These are phyloP conservation scores for Sorex maritimensis DNA, from an alignment of 2,797 vertebrate species.

Conservation along the genomic window DNA sequence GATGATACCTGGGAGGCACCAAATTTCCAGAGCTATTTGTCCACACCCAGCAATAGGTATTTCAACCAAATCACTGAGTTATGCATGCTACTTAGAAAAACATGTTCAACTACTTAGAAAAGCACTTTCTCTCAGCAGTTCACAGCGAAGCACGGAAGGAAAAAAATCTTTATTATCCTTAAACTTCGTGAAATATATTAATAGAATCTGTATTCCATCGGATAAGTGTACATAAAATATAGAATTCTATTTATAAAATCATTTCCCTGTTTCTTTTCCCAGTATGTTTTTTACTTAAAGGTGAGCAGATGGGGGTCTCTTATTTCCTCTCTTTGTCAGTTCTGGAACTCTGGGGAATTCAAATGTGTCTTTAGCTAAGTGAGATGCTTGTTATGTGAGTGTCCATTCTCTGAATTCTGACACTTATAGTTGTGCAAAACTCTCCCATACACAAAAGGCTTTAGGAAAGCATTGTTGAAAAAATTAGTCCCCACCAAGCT, in stretches of 20 bases:
- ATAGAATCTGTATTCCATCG: background rate
- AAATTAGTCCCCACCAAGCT: conserved; percentile 45
- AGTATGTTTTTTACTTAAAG: conserved; percentile 39
- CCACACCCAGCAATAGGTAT: background rate
- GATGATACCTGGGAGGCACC: background rate
- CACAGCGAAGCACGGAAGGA: background rate
- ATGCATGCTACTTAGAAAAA: background rate
- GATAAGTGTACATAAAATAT: conserved; percentile 14
- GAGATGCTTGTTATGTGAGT: background rate
- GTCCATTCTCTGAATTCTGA: conserved; percentile 43
- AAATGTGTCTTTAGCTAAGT: background rate
- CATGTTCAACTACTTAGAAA: background rate
- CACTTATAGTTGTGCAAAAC: conserved; percentile 7
- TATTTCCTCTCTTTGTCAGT: background rate
- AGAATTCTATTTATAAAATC: conserved; percentile 61
- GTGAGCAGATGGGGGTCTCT: conserved; percentile 46
- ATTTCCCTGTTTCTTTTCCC: background rate
- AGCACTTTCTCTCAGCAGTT: background rate
- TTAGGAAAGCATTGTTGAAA: conserved; percentile 32
- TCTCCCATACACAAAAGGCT: conserved; percentile 26
- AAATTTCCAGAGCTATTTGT: conserved; percentile 57
- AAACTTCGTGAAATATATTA: conserved; percentile 46
- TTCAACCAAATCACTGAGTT: background rate
- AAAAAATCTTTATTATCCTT: background rate
- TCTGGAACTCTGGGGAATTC: conserved; percentile 34